Evolutionary conservation across 2,797 vertebrate species (phyloP).

Genomic region (Sebastiscus albofasciatus): DNA sequence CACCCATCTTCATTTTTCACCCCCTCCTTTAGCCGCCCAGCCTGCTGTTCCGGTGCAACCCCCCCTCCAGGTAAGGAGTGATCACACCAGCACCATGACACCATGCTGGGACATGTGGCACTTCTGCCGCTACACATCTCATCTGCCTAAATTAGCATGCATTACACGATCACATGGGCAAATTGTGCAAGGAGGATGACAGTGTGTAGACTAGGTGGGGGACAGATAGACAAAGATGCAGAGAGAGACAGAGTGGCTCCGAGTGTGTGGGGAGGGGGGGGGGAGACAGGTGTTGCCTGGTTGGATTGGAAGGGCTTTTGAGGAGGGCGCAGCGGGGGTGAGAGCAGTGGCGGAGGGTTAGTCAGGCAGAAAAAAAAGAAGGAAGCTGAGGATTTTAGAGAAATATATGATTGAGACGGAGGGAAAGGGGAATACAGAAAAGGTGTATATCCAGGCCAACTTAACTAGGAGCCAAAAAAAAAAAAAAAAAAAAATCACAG

Average conservation of each 20-base stretch:
- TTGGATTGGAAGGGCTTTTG: conserved; percentile 24
- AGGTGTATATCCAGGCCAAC: background rate
- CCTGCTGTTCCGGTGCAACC: conserved; percentile 65
- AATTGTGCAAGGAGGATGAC: conserved; percentile 44
- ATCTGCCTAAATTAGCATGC: conserved; percentile 85
- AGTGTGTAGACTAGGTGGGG: conserved; percentile 21
- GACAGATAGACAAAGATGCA: conserved; percentile 26
- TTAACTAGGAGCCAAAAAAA: conserved; percentile 8
- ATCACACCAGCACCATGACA: conserved; percentile 66
- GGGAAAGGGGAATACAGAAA: background rate
- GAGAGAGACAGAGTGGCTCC: conserved; percentile 4
- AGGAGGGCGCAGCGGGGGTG: conserved; percentile 31
- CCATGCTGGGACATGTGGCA: conserved; percentile 78
- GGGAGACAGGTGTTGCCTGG: conserved; percentile 40
- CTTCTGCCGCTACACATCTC: conserved; percentile 76
- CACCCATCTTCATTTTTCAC: conserved; percentile 32
- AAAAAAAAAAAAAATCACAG: conserved; percentile 29
- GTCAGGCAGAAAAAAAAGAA: conserved; percentile 25
- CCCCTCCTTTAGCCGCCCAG: conserved; percentile 54
- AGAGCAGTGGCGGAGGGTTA: conserved; percentile 18
- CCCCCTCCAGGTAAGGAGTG: conserved; percentile 71
- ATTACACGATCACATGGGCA: conserved; percentile 68
- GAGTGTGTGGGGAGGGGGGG: background rate
- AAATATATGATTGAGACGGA: background rate
- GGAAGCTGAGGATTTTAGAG: background rate